phyloP scores from a whole-genome alignment of 2,797 vertebrate species.

The Todus mexicanus region DNA sequence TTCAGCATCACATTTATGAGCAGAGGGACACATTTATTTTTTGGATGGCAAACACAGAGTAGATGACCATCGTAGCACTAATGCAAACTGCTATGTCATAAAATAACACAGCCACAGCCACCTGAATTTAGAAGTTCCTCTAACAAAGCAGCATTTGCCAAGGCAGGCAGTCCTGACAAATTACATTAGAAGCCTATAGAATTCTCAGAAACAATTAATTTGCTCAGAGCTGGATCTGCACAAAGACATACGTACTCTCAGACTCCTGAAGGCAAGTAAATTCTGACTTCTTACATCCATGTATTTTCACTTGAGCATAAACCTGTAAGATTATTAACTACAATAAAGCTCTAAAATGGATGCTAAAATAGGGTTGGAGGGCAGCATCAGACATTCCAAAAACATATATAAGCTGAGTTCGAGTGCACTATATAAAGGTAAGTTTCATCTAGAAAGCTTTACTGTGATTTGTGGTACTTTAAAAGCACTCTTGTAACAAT shows the following conservation, averaged over 20 bases:
- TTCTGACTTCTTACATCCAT: neutral
- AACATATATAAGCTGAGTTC: constrained; percentile 26
- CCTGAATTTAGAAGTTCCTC: neutral
- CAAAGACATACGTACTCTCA: neutral
- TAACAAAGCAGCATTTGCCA: neutral
- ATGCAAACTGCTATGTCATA: neutral
- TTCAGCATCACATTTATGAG: neutral
- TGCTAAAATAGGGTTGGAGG: constrained; percentile 32
- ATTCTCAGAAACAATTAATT: constrained; percentile 9
- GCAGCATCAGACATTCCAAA: constrained; percentile 19
- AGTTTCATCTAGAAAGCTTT: constrained; percentile 48
- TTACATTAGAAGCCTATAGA: neutral
- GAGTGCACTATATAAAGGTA: constrained; percentile 19
- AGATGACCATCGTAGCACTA: neutral
- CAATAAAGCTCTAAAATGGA: constrained; percentile 35
- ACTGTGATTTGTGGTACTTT: constrained; percentile 46
- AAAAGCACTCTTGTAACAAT: constrained; percentile 47
- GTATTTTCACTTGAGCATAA: neutral
- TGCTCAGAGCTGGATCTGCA: neutral
- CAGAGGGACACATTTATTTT: neutral
- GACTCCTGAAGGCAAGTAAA: neutral
- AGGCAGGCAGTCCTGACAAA: constrained; percentile 1
- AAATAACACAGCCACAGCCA: neutral
- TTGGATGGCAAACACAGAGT: neutral
- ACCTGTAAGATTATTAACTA: constrained; percentile 19